Evolutionary conservation across 1,140 invertebrate genomes (phyloP), one percentile per base, ranked within the genome.

Genomic region (Cotesia glomerata): DNA sequence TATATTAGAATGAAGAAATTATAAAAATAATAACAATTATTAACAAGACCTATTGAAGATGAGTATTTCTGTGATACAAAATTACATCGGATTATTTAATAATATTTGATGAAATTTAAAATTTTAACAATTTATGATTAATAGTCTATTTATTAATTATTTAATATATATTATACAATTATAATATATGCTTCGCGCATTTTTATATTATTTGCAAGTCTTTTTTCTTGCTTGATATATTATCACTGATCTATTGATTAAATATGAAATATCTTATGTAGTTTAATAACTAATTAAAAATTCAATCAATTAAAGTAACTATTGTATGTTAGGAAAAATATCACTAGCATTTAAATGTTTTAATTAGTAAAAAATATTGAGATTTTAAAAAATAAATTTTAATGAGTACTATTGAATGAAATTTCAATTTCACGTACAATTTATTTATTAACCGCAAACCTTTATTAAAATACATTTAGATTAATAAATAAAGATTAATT

Each of bases 61-160:
- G 39, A 67, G 35, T 11, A 35, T 58, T 67, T 68, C 54, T 68
- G 66, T 68, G 66, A 68, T 68, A 58, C 66, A 61, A 13, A 26
- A 61, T 61, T 61, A 32, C 58, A 18, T 26, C 58, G 11, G 16
- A 16, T 56, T 56, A 56, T 56, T 56, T 14, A 16, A 56, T 14
- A 14, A 56, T 16, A 56, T 14, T 56, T 56, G 16, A 56, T 56
- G 7, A 56, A 16, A 18, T 56, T 16, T 16, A 16, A 56, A 14
- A 45, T 45, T 45, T 14, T 56, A 56, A 56, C 7, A 56, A 16
- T 14, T 14, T 5, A 16, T 16, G 14, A 56, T 3, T 56, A 56
- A 9, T 45, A 45, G 11, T 45, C 39, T 45, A 2, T 45, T 45
- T 45, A 45, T 45, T 45, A 11, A 45, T 45, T 45, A 45, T 45